These are phyloP conservation scores for Agonum fuliginosum DNA, from an alignment of 2,888 invertebrate species.

Conservation along the genomic window DNA sequence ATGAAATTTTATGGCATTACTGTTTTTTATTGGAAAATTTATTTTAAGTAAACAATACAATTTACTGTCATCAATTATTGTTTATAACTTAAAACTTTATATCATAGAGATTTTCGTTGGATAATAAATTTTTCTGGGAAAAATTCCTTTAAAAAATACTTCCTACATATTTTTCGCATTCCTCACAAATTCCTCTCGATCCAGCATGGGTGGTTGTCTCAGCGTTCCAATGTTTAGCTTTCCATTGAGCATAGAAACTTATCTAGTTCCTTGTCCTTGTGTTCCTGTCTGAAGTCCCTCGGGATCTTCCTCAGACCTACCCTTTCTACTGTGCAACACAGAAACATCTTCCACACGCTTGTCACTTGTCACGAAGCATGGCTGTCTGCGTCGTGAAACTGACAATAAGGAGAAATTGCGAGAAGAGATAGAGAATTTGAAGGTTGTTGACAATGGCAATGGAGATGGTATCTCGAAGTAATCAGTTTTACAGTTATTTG, in stretches of 20 bases:
- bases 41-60: no score
- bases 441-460: background rate
- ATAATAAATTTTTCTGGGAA: no score
- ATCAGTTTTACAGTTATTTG: background rate
- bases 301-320: background rate
- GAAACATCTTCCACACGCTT: slow-evolving; percentile 39
- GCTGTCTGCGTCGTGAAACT: slow-evolving; percentile 6
- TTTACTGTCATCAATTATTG: no score
- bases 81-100: no score
- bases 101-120: no score
- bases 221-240: background rate
- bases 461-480: background rate
- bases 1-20: no score
- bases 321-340: no score
- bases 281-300: slow-evolving; percentile 4
- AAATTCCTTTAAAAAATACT: no score
- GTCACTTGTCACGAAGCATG: slow-evolving; percentile 20
- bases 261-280: background rate
- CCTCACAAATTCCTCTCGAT: background rate
- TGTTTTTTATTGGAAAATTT: no score
- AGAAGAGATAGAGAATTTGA: no score
- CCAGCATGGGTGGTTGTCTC: background rate
- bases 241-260: background rate
- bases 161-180: background rate
- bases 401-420: background rate